Base-by-base conservation (phyloP, 2,797 vertebrate genomes). In the Platalea minor region DNA sequence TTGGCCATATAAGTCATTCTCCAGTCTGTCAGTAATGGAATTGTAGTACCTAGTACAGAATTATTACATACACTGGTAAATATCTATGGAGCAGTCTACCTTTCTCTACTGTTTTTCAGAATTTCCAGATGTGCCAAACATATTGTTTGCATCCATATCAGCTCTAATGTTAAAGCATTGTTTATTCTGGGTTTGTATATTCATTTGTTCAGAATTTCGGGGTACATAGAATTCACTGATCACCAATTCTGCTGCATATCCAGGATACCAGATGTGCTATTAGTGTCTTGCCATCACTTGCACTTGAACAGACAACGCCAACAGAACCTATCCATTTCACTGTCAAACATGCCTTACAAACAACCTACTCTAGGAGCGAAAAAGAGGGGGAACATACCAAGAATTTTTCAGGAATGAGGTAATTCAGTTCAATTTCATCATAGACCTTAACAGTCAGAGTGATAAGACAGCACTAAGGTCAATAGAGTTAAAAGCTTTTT, bases 221-320 rank as follows among this genome's bases (percentile, higher is more conserved):
- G 9, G 3, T 33, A 3, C 1, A 2, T 45, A 37, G 16, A 82
- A 82, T 54, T 60, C 46, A 11, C 9, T 4, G 3, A 1, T 33
- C 17, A 61, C 9, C 9, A 45, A 5, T 79, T 72, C 63, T 84
- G 16, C 21, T 39, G 8, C 41, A 41, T 53, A 50, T 15, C 14
- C 39, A 50, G 46, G 18, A 33, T 24, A 56, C 31, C 17, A 72
- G 35, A 11, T n/a, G 13, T 60, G 46, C 4, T 60, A 2, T 61
- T 64, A 51, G 11, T 29, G 17, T 23, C 3, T n/a, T 68, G 17
- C 28, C 28, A 17, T 75, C 45, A 1, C 53, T 53, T 53, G 25
- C 9, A 24, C 20, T 16, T 80, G 14, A 39, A 7, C 23, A 80
- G 28, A 31, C 39, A 76, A 26, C 8, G 56, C 12, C 68, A 46